Conservation (phyloP, 2,888 invertebrate genomes). For the Tribolium freemani region DNA sequence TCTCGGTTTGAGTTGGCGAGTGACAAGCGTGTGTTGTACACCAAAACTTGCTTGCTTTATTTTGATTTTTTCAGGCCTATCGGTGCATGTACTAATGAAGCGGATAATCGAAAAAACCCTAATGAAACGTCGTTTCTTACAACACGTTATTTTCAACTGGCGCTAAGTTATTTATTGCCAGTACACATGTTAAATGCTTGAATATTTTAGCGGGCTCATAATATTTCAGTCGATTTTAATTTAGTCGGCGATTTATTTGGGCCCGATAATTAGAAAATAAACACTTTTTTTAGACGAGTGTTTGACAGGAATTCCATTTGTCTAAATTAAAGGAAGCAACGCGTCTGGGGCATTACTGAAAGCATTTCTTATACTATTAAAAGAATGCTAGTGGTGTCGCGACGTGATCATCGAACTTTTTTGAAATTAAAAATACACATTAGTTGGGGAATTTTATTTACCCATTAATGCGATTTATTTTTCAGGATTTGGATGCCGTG, state of each 20-base stretch:
- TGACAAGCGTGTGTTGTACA: slow-evolving; percentile 29
- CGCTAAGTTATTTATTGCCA: slow-evolving; percentile 55
- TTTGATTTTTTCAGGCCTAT: slow-evolving; percentile 26
- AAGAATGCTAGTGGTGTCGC: slow-evolving; percentile 14
- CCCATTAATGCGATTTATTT: not conserved
- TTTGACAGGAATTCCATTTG: slow-evolving; percentile 57
- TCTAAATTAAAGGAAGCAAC: slow-evolving; percentile 55
- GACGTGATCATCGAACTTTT: not conserved
- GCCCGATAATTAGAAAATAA: slow-evolving; percentile 30
- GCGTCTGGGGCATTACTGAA: slow-evolving; percentile 23
- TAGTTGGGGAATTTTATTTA: not conserved
- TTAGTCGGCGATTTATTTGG: not conserved
- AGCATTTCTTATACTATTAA: slow-evolving; percentile 38
- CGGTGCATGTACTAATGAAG: slow-evolving; percentile 43
- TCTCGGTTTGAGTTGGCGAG: slow-evolving; percentile 8
- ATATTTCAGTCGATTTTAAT: not conserved
- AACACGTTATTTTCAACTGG: slow-evolving; percentile 53
- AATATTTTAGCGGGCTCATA: slow-evolving; percentile 33
- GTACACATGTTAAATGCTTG: slow-evolving; percentile 50
- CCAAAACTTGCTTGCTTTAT: slow-evolving; percentile 17
- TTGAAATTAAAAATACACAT: not conserved
- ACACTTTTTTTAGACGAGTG: slow-evolving; percentile 26
- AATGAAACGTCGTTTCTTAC: slow-evolving; percentile 50
- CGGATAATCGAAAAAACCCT: slow-evolving; percentile 44
- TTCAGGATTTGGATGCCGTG: not conserved